Conservation (phyloP, 2,113 vertebrate genomes). For the Terrapene triunguis region DNA sequence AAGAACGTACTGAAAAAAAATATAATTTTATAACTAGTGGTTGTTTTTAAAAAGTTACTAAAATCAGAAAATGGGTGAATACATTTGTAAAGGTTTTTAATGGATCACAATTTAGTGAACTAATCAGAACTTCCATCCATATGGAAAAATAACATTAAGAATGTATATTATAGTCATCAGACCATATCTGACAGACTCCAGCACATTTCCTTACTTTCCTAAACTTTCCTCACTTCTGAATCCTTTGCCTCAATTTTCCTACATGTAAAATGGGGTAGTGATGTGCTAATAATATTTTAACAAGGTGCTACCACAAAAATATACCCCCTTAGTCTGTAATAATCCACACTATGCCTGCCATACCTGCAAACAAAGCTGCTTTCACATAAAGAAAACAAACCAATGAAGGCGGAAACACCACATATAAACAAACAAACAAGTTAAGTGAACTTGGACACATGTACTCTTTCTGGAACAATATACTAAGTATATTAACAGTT, state of each 20-base stretch:
- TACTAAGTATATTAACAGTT: background rate
- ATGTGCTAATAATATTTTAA: background rate
- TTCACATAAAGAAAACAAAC: background rate
- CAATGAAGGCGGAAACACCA: background rate
- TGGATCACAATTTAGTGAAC: background rate
- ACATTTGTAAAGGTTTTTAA: background rate
- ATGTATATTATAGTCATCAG: background rate
- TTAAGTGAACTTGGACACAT: background rate
- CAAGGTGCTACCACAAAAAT: background rate
- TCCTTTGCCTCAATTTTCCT: background rate
- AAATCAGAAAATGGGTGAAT: background rate
- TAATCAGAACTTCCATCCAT: background rate
- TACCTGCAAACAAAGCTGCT: background rate
- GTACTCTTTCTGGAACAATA: slow-evolving; percentile 2
- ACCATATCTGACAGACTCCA: background rate
- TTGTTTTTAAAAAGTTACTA: background rate
- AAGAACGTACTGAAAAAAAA: background rate
- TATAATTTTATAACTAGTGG: background rate
- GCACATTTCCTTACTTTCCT: background rate
- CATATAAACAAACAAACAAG: rapidly evolving
- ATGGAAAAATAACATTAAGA: background rate
- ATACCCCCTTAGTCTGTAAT: background rate
- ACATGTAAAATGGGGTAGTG: background rate
- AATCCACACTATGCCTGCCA: rapidly evolving
- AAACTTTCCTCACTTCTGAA: background rate